These are phyloP conservation scores for Schizaphis graminum DNA, from an alignment of 2,888 invertebrate species.

Conservation along the genomic window DNA sequence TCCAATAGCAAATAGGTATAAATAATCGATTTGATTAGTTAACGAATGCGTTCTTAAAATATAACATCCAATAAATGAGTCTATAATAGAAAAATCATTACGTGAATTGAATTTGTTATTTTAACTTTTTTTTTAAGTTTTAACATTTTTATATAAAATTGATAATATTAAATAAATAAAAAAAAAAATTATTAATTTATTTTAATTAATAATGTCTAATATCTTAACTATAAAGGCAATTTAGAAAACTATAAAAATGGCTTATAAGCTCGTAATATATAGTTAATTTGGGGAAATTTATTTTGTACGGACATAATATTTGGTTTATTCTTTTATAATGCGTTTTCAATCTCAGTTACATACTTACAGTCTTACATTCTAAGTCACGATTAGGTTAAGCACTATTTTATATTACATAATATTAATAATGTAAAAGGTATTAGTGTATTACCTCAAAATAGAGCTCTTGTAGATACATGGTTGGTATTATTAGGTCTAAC, in stretches of 20 bases:
- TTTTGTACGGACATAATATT: background rate
- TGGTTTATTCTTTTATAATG: background rate
- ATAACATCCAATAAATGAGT: too few relatives aligned
- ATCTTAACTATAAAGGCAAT: background rate
- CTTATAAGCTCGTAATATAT: background rate
- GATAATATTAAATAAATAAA: background rate
- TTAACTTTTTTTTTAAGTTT: too few relatives aligned
- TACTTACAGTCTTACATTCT: background rate
- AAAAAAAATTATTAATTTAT: background rate
- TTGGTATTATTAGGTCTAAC: background rate
- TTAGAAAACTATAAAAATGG: background rate
- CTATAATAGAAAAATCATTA: too few relatives aligned
- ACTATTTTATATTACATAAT: background rate
- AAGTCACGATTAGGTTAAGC: background rate
- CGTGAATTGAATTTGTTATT: too few relatives aligned
- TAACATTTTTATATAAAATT: background rate
- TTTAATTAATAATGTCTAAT: background rate
- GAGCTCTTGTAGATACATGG: background rate
- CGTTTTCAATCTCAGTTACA: background rate
- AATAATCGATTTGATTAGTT: background rate
- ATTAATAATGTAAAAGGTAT: background rate
- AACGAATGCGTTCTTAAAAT: too few relatives aligned
- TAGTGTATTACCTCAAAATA: background rate
- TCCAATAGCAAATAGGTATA: background rate
- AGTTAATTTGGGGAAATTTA: background rate